Percentiles rank a stretch among this genome's conserved stretches.
These are phyloP conservation scores for Mormoops blainvillei DNA, from an alignment of 2,113 vertebrate species.

Conservation along the genomic window DNA sequence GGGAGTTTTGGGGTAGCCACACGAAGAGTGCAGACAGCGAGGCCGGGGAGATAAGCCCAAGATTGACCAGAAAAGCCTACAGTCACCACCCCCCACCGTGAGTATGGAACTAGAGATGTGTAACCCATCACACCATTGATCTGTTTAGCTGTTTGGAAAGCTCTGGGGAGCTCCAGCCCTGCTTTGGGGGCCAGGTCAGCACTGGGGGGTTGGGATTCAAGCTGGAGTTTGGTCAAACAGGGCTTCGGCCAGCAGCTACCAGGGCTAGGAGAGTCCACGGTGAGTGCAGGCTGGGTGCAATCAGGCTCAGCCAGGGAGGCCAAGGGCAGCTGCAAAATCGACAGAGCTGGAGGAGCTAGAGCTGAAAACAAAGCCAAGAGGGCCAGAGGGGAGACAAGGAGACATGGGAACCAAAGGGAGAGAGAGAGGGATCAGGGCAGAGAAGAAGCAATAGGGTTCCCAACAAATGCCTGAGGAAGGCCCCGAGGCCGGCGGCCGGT, in stretches of 20 bases:
- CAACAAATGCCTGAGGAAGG: neutral
- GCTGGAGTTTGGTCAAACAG: neutral
- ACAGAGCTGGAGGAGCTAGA: neutral
- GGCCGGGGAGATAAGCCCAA: neutral
- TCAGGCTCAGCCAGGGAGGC: neutral
- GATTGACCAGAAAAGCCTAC: neutral
- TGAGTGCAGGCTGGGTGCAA: rapidly evolving
- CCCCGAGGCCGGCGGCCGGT: neutral
- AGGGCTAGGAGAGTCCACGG: neutral
- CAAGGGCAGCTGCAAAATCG: neutral
- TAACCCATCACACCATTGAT: neutral
- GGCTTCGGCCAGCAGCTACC: neutral
- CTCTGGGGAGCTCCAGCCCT: neutral
- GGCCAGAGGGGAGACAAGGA: neutral
- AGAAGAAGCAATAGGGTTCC: neutral
- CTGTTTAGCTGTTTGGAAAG: neutral
- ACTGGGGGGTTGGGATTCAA: neutral
- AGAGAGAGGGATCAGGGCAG: neutral
- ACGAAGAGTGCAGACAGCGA: neutral
- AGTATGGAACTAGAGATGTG: neutral
- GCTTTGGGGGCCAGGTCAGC: rapidly evolving
- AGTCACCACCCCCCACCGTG: rapidly evolving
- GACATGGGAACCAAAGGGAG: rapidly evolving
- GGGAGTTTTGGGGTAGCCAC: neutral
- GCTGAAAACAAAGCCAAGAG: neutral